Conservation (phyloP, 2,888 invertebrate species). For the Apamea crenata region DNA sequence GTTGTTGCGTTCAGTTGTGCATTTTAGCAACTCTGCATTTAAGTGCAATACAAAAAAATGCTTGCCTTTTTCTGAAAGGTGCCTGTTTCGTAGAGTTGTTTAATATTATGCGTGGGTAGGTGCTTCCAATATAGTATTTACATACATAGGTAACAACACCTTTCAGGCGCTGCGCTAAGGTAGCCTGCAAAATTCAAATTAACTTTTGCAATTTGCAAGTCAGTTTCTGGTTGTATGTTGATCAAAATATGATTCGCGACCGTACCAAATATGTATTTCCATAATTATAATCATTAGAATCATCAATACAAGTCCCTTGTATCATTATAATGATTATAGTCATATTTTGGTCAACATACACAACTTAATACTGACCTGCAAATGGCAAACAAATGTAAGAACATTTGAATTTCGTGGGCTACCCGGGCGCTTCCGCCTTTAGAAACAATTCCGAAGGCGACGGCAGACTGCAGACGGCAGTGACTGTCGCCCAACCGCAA, state of each 20-base stretch:
- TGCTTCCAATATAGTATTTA: constrained; percentile 9
- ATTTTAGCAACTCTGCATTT: neutral
- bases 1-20: neutral
- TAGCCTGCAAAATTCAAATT: neutral
- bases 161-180: neutral
- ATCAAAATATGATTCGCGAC: neutral
- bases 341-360: neutral
- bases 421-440: neutral
- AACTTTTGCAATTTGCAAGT: neutral
- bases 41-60: neutral
- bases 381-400: neutral
- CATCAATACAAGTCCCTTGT: neutral
- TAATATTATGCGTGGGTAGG: neutral
- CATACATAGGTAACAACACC: neutral
- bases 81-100: neutral
- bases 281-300: neutral
- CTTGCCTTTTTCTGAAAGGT: neutral
- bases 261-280: neutral
- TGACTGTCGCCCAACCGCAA: neutral
- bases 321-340: neutral
- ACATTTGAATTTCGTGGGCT: neutral
- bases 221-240: neutral
- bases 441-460: neutral
- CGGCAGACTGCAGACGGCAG: neutral
- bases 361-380: neutral